Evolutionary conservation across 2,888 invertebrate species (phyloP), one percentile per base, ranked within the genome.

Genomic region (Charanyca ferruginea): DNA sequence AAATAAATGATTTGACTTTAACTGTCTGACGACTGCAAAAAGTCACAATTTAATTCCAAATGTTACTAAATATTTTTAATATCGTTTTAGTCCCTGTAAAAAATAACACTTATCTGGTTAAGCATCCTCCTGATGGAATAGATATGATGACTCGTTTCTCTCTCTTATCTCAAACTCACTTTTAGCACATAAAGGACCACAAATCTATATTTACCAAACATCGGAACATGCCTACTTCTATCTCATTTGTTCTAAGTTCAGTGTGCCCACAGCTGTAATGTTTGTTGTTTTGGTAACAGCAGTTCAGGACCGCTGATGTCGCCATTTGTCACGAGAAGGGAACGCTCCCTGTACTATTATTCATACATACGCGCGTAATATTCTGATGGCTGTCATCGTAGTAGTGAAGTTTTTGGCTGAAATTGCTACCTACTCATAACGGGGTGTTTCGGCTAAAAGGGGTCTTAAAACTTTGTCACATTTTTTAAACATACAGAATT

Each of bases 221-320:
- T 20, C 32, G 2, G 11, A 28, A 60, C 32, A 41, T 35, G 23
- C 11, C 20, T 20, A 23, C 54, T 51, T 35, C 48, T 23, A 32
- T 23, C 18, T 45, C 35, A 66, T 53, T 54, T 38, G 25, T 69
- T 53, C 7, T 13, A 58, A 74, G 54, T 67, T 77, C 25, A 28
- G 25, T 9, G 0, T 32, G 32, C 16, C 13, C 23, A 47, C 54
- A 54, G 22, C 25, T 41, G 61, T 69, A 69, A 77, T 61, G 74
- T 60, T 53, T 52, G 52, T 79, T 74, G 74, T 78, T 77, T 63
- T 9, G 22, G 25, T 25, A 78, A 57, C 65, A 63, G 51, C 53
- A 28, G 22, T 69, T 70, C 13, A 5, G 20, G 25, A 23, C 18
- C 7, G 25, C 20, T 53, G 51, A 51, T 32, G 54, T 25, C 9